These are phyloP conservation scores for Crepidodera aurea DNA, from an alignment of 2,888 invertebrate genomes.

Conservation along the genomic window DNA sequence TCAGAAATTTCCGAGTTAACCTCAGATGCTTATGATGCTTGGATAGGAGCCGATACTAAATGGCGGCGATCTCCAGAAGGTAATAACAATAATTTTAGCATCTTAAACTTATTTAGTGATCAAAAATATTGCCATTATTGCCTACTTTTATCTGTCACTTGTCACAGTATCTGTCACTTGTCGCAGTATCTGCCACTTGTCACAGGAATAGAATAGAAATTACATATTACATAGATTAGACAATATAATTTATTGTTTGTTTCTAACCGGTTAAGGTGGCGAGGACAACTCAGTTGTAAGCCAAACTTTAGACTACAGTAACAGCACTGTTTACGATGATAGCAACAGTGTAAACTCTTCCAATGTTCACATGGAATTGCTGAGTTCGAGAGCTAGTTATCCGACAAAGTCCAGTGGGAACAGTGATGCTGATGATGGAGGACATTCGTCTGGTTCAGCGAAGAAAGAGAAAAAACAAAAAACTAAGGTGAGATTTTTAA, in stretches of 20 bases:
- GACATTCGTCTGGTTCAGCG: slow-evolving; percentile 52
- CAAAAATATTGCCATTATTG: no score
- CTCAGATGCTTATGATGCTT: slow-evolving; percentile 66
- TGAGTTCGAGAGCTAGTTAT: slow-evolving; percentile 66
- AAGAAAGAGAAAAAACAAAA: slow-evolving; percentile 56
- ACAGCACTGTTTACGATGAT: slow-evolving; percentile 63
- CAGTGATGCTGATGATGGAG: slow-evolving; percentile 62
- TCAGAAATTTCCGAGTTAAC: slow-evolving; percentile 62
- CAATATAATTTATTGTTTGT: no score
- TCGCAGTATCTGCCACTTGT: no score
- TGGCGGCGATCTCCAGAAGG: slow-evolving; percentile 81
- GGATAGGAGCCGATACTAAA: slow-evolving; percentile 73
- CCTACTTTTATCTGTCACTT: no score
- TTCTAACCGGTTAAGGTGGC: slow-evolving; percentile 55
- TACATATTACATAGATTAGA: no score
- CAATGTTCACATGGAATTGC: slow-evolving; percentile 65
- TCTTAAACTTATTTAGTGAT: no score
- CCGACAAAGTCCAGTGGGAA: slow-evolving; percentile 64
- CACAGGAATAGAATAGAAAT: no score
- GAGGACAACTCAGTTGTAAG: slow-evolving; percentile 62
- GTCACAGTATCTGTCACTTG: no score
- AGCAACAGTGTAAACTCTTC: slow-evolving; percentile 66
- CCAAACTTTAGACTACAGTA: slow-evolving; percentile 62
- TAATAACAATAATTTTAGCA: slow-evolving; percentile 39
- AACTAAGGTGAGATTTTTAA: slow-evolving; percentile 64